Conservation (phyloP, 2,888 invertebrate species). For the Apamea epomidion region DNA sequence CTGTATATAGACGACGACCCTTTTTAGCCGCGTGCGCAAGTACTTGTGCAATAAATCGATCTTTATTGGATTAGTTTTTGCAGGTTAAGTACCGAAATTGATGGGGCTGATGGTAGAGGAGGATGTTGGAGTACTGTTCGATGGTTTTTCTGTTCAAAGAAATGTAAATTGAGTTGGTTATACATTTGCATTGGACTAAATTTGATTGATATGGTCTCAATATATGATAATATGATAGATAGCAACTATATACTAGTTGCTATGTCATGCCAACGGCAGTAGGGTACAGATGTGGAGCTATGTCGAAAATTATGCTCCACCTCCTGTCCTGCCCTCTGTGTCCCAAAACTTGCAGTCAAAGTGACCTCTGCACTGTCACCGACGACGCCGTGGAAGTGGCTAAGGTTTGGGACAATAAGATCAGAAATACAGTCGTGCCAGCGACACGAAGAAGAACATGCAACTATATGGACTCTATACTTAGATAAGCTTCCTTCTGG, state of each 20-base stretch:
- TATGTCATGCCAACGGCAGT: too few species aligned
- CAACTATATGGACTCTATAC: background rate
- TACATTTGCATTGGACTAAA: background rate
- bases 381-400: background rate
- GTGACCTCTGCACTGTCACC: background rate
- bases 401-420: too few species aligned
- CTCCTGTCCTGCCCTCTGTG: background rate
- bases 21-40: slow-evolving; percentile 68
- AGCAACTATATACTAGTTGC: background rate
- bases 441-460: too few species aligned
- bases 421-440: too few species aligned
- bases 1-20: slow-evolving; percentile 79
- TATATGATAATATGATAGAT: too few species aligned
- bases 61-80: slow-evolving; percentile 61
- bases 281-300: background rate
- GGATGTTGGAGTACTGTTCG: slow-evolving; percentile 30
- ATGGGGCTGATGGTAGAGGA: slow-evolving; percentile 36
- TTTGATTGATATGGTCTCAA: too few species aligned
- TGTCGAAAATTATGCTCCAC: background rate
- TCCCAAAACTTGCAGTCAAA: background rate
- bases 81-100: slow-evolving; percentile 58
- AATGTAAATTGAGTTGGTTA: background rate
- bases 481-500: background rate
- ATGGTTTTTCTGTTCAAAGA: slow-evolving; percentile 4
- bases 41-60: slow-evolving; percentile 59